These are phyloP conservation scores for Prunella himalayana DNA, from an alignment of 2,113 vertebrate species.

Conservation along the genomic window DNA sequence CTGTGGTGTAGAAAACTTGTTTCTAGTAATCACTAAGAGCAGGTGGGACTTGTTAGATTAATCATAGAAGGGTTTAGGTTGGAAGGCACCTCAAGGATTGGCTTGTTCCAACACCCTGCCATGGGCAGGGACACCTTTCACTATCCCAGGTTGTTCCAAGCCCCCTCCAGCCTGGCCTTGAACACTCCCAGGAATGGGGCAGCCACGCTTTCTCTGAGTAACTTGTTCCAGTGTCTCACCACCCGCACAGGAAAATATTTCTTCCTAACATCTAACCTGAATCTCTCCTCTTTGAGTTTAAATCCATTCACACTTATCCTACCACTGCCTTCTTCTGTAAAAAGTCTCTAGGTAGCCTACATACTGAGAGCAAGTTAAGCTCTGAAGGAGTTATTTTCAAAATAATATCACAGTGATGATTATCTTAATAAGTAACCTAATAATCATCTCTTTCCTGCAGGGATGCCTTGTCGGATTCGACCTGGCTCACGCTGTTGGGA, in stretches of 20 bases:
- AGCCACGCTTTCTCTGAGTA: neutral
- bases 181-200: neutral
- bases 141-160: neutral
- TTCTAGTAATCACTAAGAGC: neutral
- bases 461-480: constrained; percentile 94
- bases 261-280: neutral
- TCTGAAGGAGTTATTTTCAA: neutral
- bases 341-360: neutral
- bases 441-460: constrained; percentile 63
- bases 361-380: neutral
- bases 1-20: neutral
- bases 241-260: neutral
- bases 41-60: neutral
- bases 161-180: neutral
- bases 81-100: neutral
- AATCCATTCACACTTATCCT: neutral
- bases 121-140: neutral
- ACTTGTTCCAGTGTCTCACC: neutral
- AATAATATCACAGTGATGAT: neutral
- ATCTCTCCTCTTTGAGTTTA: neutral
- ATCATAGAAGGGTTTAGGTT: neutral
- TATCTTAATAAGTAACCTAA: neutral
- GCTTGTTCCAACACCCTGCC: neutral
- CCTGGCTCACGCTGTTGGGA: constrained; percentile 90
- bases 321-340: neutral